Conservation (phyloP, 2,797 vertebrate species). For the Amniataba percoides region DNA sequence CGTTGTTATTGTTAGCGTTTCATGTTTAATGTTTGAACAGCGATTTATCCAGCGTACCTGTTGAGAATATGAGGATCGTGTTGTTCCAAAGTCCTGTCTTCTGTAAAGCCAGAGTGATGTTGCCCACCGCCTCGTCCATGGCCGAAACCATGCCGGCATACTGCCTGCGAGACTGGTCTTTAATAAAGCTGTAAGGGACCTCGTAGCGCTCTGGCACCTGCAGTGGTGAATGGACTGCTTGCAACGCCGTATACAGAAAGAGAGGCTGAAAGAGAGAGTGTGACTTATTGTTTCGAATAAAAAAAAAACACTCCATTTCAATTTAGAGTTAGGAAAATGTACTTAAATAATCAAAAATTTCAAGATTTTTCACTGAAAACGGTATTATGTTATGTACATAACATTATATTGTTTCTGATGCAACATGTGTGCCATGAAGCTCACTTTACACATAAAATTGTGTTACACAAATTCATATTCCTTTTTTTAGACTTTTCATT, state of each 20-base stretch:
- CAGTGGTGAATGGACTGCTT: conserved; percentile 92
- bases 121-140: conserved; percentile 96
- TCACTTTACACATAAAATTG: too few relatives aligned
- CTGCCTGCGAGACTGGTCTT: conserved; percentile 82
- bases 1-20: too few relatives aligned
- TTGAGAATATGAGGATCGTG: conserved; percentile 94
- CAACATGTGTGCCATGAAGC: too few relatives aligned
- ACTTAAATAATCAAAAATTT: neutral
- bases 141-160: conserved; percentile 95
- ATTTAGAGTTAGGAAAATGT: neutral
- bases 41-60: conserved; percentile 82
- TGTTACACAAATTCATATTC: too few relatives aligned
- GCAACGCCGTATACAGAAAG: conserved; percentile 94
- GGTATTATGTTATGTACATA: too few relatives aligned
- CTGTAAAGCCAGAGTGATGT: conserved; percentile 90
- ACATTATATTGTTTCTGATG: too few relatives aligned
- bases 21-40: too few relatives aligned
- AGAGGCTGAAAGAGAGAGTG: conserved; percentile 86
- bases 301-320: neutral
- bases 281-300: neutral
- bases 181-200: conserved; percentile 89
- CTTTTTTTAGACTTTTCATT: too few relatives aligned
- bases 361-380: neutral
- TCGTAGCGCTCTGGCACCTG: conserved; percentile 91
- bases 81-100: conserved; percentile 90